Evolutionary conservation across 64 coral and sea anemone genomes (phyloP), one percentile per base, ranked within the genome.

Genomic region (Cladopsammia gracilis): DNA sequence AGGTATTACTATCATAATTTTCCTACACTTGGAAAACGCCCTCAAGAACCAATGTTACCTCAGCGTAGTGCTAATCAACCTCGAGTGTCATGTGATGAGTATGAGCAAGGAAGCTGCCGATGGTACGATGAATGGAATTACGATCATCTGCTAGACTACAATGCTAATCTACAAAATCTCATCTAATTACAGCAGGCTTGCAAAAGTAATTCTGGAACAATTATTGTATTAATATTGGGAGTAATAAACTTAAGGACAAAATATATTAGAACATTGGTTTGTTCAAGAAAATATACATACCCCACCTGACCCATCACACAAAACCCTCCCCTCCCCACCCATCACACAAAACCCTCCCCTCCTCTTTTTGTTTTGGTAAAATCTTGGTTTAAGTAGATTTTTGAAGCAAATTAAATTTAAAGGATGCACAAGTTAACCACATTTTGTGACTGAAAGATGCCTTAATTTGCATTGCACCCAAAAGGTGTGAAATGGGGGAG

Each of bases 71-170:
- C 50, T 4, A 78, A 91, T 86, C 98, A 99, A 86, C 94, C 98
- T 43, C 60, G 98, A 51, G 98, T 99, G 9, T 91, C 98, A 48
- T 99, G 98, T 83, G 98, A 99, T 45, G 91, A 96, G 78, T 99
- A 99, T 51, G 91, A 99, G 70, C 94, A 94, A 58, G 98, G 98
- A 14, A 99, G 98, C 54, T 99, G 98, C 82, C 91, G 98, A n/a
- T 99, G 98, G 98, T 99, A 99, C 23, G 98, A 99, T 18, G 98
- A 99, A 64, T 99, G 98, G 98, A 99, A 96, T 64, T 99, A 99
- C 79, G 98, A 99, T 64, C 98, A 99, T 45, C 76, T 99, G 50
- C 13, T 83, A 53, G 98, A 99, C 61, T 99, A 99, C 70, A 59
- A 64, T 12, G 75, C 88, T 10, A 94, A 94, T 59, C n/a, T 70